These are phyloP conservation scores for Coreoperca whiteheadi DNA, from an alignment of 2,113 vertebrate genomes.

Conservation along the genomic window DNA sequence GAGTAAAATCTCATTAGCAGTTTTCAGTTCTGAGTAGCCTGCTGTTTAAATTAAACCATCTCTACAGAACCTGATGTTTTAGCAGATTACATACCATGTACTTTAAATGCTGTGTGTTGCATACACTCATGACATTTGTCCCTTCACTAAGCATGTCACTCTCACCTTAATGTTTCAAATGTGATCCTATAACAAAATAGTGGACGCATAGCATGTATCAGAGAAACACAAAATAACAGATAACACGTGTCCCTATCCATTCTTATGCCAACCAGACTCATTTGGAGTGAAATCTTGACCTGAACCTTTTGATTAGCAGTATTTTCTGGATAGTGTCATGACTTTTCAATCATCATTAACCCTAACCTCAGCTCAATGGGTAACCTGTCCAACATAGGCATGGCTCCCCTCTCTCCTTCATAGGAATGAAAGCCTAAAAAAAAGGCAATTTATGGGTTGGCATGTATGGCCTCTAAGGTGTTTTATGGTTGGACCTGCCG, in stretches of 20 bases:
- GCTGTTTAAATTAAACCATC: constrained; percentile 65
- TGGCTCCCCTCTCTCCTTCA: constrained; percentile 36
- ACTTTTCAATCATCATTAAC: constrained; percentile 53
- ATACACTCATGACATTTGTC: constrained; percentile 4
- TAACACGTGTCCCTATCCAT: not conserved
- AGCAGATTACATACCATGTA: constrained; percentile 32
- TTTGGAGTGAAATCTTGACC: constrained; percentile 25
- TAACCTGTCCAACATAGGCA: constrained; percentile 30
- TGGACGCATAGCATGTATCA: not conserved
- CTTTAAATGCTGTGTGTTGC: constrained; percentile 28
- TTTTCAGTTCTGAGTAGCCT: constrained; percentile 41
- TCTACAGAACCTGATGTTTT: constrained; percentile 46
- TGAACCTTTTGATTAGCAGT: constrained; percentile 24
- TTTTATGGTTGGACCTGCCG: constrained; percentile 83
- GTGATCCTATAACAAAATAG: not conserved
- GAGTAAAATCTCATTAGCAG: constrained; percentile 69
- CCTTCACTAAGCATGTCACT: not conserved
- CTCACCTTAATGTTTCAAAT: constrained; percentile 11
- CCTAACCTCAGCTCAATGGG: constrained; percentile 7
- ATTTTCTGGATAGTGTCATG: constrained; percentile 48
- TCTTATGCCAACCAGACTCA: constrained; percentile 5
- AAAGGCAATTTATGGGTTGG: constrained; percentile 74
- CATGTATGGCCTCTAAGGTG: constrained; percentile 77
- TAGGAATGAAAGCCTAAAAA: constrained; percentile 46
- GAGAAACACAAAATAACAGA: not conserved